These are phyloP conservation scores for Peromyscus attwateri DNA, from an alignment of 2,797 vertebrate species.

Conservation along the genomic window DNA sequence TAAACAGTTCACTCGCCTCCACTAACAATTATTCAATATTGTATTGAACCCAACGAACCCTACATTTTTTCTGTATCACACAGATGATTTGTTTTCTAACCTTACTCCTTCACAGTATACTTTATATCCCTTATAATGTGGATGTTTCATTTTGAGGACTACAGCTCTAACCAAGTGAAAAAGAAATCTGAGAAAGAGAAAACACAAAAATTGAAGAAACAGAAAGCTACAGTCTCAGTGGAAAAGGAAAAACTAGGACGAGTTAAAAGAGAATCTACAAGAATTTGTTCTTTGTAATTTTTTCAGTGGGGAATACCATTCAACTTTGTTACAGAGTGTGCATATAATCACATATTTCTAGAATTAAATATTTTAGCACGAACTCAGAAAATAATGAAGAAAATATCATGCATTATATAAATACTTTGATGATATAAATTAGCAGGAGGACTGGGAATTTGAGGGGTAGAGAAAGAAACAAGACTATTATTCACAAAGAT, in stretches of 20 bases:
- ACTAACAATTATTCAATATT: constrained; percentile 25
- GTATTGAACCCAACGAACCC: constrained; percentile 2
- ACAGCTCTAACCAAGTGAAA: neutral
- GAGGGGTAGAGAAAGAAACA: neutral
- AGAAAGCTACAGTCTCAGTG: neutral
- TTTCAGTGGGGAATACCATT: neutral
- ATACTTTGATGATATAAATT: constrained; percentile 17
- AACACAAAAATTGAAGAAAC: constrained; percentile 3
- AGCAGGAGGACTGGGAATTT: neutral
- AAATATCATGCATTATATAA: constrained; percentile 17
- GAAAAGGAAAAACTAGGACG: neutral
- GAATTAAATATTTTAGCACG: neutral
- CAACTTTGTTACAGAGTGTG: neutral
- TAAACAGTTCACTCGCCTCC: neutral
- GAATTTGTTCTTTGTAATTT: constrained; percentile 12
- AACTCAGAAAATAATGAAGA: neutral
- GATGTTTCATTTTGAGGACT: constrained; percentile 3
- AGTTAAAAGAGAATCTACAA: neutral
- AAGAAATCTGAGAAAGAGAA: neutral
- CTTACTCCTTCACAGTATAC: neutral
- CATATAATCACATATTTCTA: neutral
- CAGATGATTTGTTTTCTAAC: neutral
- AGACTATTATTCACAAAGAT: neutral
- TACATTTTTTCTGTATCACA: neutral
- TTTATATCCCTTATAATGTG: neutral